These are phyloP conservation scores for Chymomyza fuscimana DNA, from an alignment of 2,888 invertebrate genomes.

Conservation along the genomic window DNA sequence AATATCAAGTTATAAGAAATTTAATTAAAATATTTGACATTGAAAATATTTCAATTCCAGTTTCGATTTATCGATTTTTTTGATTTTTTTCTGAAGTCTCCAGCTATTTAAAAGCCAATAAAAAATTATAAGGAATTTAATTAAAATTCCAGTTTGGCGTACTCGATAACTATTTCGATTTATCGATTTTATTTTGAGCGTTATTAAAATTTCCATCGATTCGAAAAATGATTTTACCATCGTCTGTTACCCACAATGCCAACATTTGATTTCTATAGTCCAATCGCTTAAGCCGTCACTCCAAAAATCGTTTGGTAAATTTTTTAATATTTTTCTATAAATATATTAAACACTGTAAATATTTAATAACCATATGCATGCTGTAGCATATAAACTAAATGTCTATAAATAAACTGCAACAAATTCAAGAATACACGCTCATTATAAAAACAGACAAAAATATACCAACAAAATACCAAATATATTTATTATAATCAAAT, in stretches of 20 bases:
- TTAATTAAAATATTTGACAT: no score
- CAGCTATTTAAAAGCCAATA: no score
- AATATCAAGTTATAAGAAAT: no score
- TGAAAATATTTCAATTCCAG: no score
- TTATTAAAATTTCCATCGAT: no score
- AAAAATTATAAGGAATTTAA: no score
- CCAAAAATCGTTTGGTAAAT: slow-evolving; percentile 15
- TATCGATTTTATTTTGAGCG: no score
- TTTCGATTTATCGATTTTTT: no score
- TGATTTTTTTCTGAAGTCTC: no score
- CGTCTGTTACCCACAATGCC: neutral
- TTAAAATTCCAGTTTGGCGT: no score
- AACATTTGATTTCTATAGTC: slow-evolving; percentile 9
- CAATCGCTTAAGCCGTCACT: slow-evolving; percentile 35
- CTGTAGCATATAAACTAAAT: slow-evolving; percentile 13
- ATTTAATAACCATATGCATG: slow-evolving; percentile 6
- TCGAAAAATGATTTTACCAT: no score
- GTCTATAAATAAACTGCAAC: neutral
- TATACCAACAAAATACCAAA: slow-evolving; percentile 58
- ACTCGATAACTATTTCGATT: no score
- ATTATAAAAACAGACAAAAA: slow-evolving; percentile 57
- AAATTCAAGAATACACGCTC: slow-evolving; percentile 28
- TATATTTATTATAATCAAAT: slow-evolving; percentile 23
- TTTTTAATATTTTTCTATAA: neutral
- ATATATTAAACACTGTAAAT: neutral